Evolutionary conservation across 2,888 invertebrate genomes (phyloP).

Genomic region (Physocephala rufipes): DNA sequence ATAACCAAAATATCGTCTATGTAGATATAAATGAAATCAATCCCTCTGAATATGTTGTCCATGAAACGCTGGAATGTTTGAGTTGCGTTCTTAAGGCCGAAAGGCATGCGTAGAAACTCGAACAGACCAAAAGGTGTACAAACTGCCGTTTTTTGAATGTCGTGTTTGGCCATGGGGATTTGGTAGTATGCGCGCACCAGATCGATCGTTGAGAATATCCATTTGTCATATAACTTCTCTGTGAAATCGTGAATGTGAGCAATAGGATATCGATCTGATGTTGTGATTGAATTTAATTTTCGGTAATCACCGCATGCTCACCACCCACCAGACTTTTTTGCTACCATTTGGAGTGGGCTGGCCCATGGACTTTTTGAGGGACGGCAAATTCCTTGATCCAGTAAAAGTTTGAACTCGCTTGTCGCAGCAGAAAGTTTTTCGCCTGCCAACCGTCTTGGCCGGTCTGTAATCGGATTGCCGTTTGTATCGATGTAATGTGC

Average conservation of each 20-base stretch:
- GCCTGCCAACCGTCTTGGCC: not conserved
- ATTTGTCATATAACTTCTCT: not conserved
- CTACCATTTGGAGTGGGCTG: not conserved
- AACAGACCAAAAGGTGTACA: constrained; percentile 58
- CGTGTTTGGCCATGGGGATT: constrained; percentile 53
- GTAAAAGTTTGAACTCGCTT: constrained; percentile 29
- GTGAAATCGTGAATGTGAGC: constrained; percentile 21
- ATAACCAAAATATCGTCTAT: constrained; percentile 53
- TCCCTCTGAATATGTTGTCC: constrained; percentile 46
- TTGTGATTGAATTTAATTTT: constrained; percentile 14
- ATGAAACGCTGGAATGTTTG: constrained; percentile 59
- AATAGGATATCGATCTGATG: constrained; percentile 20
- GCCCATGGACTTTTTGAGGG: constrained; percentile 34
- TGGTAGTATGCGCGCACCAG: constrained; percentile 54
- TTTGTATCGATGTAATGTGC: not conserved
- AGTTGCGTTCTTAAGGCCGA: constrained; percentile 53
- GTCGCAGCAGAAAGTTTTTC: constrained; percentile 26
- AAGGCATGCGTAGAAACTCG: constrained; percentile 51
- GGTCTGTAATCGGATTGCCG: not conserved
- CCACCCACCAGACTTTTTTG: constrained; percentile 27
- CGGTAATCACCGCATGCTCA: constrained; percentile 33
- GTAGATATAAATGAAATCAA: constrained; percentile 49
- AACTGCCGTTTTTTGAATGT: constrained; percentile 59
- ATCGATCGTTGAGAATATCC: constrained; percentile 36
- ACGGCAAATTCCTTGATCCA: constrained; percentile 37